Base-by-base conservation (phyloP, 2,113 vertebrate genomes). In the Probosciger aterrimus region DNA sequence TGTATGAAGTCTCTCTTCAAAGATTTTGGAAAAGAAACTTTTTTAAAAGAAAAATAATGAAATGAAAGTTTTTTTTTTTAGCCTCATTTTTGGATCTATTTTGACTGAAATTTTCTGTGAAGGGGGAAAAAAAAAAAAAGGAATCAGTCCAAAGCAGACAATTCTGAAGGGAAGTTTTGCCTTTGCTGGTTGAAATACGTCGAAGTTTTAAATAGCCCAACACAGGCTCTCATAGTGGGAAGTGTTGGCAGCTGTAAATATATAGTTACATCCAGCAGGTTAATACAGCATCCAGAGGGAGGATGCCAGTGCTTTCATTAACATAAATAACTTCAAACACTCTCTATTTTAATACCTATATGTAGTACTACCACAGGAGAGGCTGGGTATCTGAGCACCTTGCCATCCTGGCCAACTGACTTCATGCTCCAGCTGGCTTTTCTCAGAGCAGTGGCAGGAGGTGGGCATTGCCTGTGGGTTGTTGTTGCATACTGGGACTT, bases 181-280 rank as follows among this genome's bases (percentile, higher is more conserved):
- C 2, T 10, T 88, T 82, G 57, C 65, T 91, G 53, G 25, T 78
- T 90, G 86, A 92, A 93, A 92, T 46, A 50, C 74, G 59, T 87
- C 0, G 1, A 75, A 68, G 88, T 96, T 94, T 92, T 89, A 92
- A 95, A 84, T 53, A 93, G 78, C 41, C 44, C 18, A 14, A 6
- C 39, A 13, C 41, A 71, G 50, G 47, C 57, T 82, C 8, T 93
- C 3, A 0, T 33, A 73, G 81, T 90, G 76, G 92, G 88, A 94
- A 84, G 92, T 68, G 71, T 8, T 94, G 82, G 86, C 76, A 91
- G 70, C 70, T 88, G 78, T 89, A 77, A 93, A 68, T 86, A 83
- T 10, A 47, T 31, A n/a, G 55, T 86, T 73, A 65, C 35, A 43
- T 63, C 18, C 59, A 79, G 57, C 62, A 93, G 86, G 88, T 94